Evolutionary conservation across 1,140 invertebrate species (phyloP), one percentile per base, ranked within the genome.

Genomic region (Orchestia grillus): DNA sequence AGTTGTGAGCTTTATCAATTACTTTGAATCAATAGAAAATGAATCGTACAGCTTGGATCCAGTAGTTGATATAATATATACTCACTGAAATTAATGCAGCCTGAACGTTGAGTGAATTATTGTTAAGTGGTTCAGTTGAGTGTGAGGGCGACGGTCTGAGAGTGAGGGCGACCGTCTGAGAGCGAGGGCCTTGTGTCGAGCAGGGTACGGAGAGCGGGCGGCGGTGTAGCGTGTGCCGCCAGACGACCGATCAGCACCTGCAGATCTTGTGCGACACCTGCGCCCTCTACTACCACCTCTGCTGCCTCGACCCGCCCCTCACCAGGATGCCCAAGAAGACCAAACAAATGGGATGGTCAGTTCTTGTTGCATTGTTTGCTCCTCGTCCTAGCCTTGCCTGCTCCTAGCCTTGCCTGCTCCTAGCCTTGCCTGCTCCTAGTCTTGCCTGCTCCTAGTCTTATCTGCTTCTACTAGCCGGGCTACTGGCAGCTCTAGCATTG

Each of bases 221-320:
- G 97, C 98, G 98, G 97, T 99, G 99, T 97, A 98, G 98, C 43
- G 98, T 99, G 96, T 99, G 99, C 97, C 98, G 98, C 96, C 98
- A 98, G 96, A 98, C 98, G 96, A 98, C 98, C 87, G 98, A 99
- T 97, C 99, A 99, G 97, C 99, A 99, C 97, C 97, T 99, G 95
- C 98, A 99, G 96, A 98, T 99, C 0, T 99, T 99, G 97, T 99
- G 99, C 97, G 99, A 99, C 97, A 99, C 98, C 0, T 99, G 99
- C 97, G 98, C 98, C 97, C 98, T 99, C 47, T 98, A 99, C 97
- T 99, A 99, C 97, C 99, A 99, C 98, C 97, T 99, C 94, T 98
- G 98, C 92, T 99, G 99, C 97, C 98, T 99, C 91, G 98, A 99
- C 97, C 99, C 99, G 43, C 99, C 99, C 40, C 97, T 99, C 15